Evolutionary conservation across 2,888 invertebrate genomes (phyloP), one percentile per base, ranked within the genome.

Genomic region (Blera fallax): DNA sequence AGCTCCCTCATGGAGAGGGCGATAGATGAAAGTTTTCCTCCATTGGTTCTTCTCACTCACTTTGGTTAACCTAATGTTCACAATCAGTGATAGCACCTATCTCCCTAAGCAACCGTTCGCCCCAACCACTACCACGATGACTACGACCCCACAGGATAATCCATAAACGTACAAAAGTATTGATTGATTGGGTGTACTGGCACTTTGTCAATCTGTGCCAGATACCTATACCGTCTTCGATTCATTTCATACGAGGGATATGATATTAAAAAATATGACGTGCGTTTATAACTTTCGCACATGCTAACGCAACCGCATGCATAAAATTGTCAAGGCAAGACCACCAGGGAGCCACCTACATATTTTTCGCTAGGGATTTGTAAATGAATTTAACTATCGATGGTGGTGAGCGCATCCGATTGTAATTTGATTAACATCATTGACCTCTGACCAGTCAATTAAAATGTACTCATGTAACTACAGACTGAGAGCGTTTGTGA

Each of bases 161-260:
- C 56, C 45, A 62, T 52, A 70, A 65, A 40, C 40, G 70, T 56
- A 70, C 37, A 72, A 72, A 48, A 48, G 34, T 72, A 73, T 73
- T 80, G 72, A 80, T 80, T 80, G 73, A 80, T 80, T 64, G 73
- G 64, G 34, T 43, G 54, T 27, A 45, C 40, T 62, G 43, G 64
- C 34, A 62, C 65, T 80, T 67, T 65, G 73, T 80, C 80, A 65
- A 80, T 58, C 43, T 65, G 34, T 50, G 37, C 58, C 56, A 64
- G 56, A 72, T 56, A 48, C 65, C 48, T 56, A 21, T 24, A 60
- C 60, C 34, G 50, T n/a, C 29, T 69, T 69, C 27, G 50, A 52
- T 52, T 69, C 27, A 58, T 73, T 58, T 65, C 11, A 34, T 8
- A 50, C 24, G 16, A 29, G 50, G 11, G n/a, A 37, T 64, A 65